Evolutionary conservation across 2,113 vertebrate genomes (phyloP), one percentile per base, ranked within the genome.

Genomic region (Paradoxurus hermaphroditus): DNA sequence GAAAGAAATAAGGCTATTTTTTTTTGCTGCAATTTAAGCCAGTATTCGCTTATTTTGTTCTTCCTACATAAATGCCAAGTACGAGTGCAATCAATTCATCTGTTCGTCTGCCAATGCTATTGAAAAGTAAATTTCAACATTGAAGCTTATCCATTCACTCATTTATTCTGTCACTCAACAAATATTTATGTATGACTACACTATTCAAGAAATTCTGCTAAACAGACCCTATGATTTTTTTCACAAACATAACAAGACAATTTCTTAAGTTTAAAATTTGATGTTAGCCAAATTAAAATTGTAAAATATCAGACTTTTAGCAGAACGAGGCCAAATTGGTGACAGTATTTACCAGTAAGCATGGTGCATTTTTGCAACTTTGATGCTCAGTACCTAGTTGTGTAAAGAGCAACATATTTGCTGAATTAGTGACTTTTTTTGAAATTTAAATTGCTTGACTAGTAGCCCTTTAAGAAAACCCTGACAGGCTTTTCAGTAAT

Each of bases 91-190:
- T 94, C 75, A 96, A 1, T 92, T 18, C 25, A 72, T 85, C 41
- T 78, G 3, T 95, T 87, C 78, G 23, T 82, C 46, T 96, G 59
- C 21, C 25, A 83, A 27, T 91, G 27, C 62, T 82, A 78, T 51
- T 86, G 88, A 91, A 96, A 97, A 97, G 65, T 67, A 96, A 91
- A 95, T 91, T 91, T 94, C 39, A 91, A 53, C 46, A 84, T 29
- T 75, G 44, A 94, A 94, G 13, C 16, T 46, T 96, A 92, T 83
- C 18, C 1, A 27, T 85, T 91, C 53, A 94, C 56, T 97, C 14
- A 65, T 96, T 92, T 95, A 82, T 86, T 97, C 90, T 94, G 59
- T 90, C 75, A 92, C 27, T 90, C 92, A 98, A 77, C 36, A 79
- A 77, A 56, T 77, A 89, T 84, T 93, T 94, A 83, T 86, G 19